These are phyloP conservation scores for Dendrocincla fuliginosa DNA, from an alignment of 2,797 vertebrate genomes.

Conservation along the genomic window DNA sequence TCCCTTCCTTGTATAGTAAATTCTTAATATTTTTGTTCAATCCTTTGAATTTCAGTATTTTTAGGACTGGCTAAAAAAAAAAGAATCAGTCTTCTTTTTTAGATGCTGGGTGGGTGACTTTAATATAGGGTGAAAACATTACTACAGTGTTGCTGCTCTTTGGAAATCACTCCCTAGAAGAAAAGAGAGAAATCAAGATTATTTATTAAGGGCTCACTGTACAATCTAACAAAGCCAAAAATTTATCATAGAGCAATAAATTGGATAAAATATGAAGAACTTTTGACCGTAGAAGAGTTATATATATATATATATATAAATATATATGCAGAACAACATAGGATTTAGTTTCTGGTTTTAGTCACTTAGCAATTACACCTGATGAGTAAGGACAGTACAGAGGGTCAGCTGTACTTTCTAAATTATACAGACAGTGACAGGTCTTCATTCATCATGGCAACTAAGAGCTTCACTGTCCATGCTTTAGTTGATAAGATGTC, in stretches of 20 bases:
- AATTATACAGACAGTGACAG: neutral
- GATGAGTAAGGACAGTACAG: neutral
- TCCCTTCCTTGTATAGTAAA: neutral
- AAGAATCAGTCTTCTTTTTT: neutral
- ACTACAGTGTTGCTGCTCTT: neutral
- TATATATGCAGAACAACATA: neutral
- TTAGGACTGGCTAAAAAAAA: neutral
- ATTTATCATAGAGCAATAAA: neutral
- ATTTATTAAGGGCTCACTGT: neutral
- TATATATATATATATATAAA: too few relatives aligned
- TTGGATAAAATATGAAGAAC: neutral
- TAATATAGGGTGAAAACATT: neutral
- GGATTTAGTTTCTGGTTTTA: neutral
- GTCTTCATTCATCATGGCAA: neutral
- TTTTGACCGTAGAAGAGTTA: neutral
- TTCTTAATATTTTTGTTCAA: neutral
- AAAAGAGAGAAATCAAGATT: neutral
- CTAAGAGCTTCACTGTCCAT: neutral
- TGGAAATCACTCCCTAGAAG: neutral
- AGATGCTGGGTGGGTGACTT: neutral
- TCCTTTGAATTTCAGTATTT: neutral
- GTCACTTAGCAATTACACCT: neutral
- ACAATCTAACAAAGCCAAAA: neutral
- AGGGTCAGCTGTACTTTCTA: neutral
- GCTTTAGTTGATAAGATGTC: neutral